These are phyloP conservation scores for Heliconius congener DNA, from an alignment of 1,140 invertebrate species.

Conservation along the genomic window DNA sequence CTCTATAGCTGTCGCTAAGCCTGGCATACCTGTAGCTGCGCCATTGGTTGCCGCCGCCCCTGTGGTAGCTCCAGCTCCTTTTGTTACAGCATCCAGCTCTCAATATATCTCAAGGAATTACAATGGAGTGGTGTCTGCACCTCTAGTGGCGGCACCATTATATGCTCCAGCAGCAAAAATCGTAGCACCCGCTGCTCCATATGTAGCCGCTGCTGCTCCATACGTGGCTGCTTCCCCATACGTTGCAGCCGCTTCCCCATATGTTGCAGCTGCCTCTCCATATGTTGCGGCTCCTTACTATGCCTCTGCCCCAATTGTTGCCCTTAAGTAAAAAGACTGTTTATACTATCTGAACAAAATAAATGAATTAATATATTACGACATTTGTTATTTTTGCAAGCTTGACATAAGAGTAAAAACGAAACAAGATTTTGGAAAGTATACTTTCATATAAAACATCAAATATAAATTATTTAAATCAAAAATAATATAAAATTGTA, in stretches of 20 bases:
- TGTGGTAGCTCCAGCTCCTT: slow-evolving; percentile 76
- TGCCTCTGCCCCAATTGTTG: slow-evolving; percentile 58
- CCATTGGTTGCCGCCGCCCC: slow-evolving; percentile 56
- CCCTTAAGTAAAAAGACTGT: slow-evolving; percentile 39
- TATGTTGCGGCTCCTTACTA: slow-evolving; percentile 54
- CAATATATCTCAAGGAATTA: slow-evolving; percentile 84
- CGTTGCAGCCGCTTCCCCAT: slow-evolving; percentile 24
- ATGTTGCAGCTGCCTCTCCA: slow-evolving; percentile 51
- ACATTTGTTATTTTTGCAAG: background rate
- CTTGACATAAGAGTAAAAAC: background rate
- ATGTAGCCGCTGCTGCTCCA: slow-evolving; percentile 57
- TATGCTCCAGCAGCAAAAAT: background rate
- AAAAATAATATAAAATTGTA: too few relatives aligned
- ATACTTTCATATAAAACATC: too few relatives aligned
- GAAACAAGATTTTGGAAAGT: too few relatives aligned
- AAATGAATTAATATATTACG: background rate
- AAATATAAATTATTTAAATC: too few relatives aligned
- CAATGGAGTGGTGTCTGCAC: slow-evolving; percentile 79
- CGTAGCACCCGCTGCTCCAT: background rate
- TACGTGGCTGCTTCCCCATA: slow-evolving; percentile 36
- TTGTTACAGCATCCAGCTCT: slow-evolving; percentile 84
- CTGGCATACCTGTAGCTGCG: slow-evolving; percentile 62
- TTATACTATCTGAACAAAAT: background rate
- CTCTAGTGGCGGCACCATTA: slow-evolving; percentile 61
- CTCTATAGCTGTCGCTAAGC: slow-evolving; percentile 67